Conservation (phyloP, 2,888 invertebrate species). For the Lagria hirta region DNA sequence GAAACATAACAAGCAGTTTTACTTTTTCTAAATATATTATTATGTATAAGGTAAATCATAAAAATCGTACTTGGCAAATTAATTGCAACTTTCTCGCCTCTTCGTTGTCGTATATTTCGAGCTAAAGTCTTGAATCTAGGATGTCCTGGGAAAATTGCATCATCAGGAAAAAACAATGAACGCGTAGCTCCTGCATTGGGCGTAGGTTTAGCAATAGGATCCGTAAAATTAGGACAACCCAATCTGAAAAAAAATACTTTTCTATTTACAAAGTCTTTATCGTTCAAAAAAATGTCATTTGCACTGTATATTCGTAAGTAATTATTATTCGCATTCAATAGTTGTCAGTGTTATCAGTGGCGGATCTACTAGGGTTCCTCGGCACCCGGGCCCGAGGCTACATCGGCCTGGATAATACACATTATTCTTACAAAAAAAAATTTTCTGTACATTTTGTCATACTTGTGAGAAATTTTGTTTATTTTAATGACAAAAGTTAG, state of each 20-base stretch:
- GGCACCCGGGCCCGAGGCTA: too few relatives aligned
- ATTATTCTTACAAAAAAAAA: too few relatives aligned
- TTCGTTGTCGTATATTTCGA: constrained; percentile 84
- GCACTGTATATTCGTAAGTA: too few relatives aligned
- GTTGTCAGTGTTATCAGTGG: too few relatives aligned
- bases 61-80: constrained; percentile 93
- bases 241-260: constrained; percentile 67
- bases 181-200: constrained; percentile 74
- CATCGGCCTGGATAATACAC: too few relatives aligned
- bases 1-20: neutral
- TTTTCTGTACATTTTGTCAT: too few relatives aligned
- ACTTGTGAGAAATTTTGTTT: too few relatives aligned
- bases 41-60: neutral
- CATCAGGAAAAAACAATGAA: constrained; percentile 92
- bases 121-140: constrained; percentile 93
- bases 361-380: too few relatives aligned
- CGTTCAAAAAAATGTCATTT: too few relatives aligned
- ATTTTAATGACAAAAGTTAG: too few relatives aligned
- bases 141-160: constrained; percentile 92
- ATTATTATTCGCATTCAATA: too few relatives aligned
- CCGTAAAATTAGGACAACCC: constrained; percentile 87
- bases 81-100: constrained; percentile 94
- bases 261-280: too few relatives aligned
- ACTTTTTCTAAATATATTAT: neutral
- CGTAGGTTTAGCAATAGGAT: constrained; percentile 73